Evolutionary conservation across 2,113 vertebrate species (phyloP).

Genomic region (Gymnocephalus cernua): DNA sequence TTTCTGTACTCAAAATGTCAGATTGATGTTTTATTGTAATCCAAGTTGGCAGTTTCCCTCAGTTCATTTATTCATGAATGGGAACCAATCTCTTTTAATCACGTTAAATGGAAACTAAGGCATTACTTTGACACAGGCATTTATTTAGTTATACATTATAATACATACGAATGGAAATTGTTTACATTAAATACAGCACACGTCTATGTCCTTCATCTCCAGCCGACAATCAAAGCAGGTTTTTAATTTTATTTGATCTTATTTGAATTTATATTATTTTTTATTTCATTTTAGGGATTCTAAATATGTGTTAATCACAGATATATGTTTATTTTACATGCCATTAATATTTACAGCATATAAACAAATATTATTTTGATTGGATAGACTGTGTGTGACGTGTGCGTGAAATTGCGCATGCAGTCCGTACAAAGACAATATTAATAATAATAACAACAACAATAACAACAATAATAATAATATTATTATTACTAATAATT

Average conservation of each 20-base stretch:
- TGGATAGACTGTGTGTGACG: not conserved
- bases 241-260: not conserved
- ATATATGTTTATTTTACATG: constrained; percentile 13
- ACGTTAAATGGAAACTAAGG: not conserved
- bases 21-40: constrained; percentile 25
- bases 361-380: constrained; percentile 1
- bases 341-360: not conserved
- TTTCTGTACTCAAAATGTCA: constrained; percentile 1
- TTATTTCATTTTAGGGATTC: not conserved
- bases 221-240: not conserved
- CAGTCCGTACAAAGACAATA: not conserved
- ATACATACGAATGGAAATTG: not conserved
- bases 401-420: constrained; percentile 5
- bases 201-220: not conserved
- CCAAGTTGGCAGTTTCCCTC: constrained; percentile 8
- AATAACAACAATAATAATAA: not conserved
- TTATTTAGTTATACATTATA: not conserved
- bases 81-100: constrained; percentile 16
- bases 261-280: not conserved
- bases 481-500: not conserved
- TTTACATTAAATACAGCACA: not conserved
- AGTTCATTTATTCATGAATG: not conserved
- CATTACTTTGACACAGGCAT: not conserved
- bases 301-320: not conserved
- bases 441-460: not conserved